These are phyloP conservation scores for Oscheius myriophilus DNA, from an alignment of 2,888 invertebrate genomes.

Conservation along the genomic window DNA sequence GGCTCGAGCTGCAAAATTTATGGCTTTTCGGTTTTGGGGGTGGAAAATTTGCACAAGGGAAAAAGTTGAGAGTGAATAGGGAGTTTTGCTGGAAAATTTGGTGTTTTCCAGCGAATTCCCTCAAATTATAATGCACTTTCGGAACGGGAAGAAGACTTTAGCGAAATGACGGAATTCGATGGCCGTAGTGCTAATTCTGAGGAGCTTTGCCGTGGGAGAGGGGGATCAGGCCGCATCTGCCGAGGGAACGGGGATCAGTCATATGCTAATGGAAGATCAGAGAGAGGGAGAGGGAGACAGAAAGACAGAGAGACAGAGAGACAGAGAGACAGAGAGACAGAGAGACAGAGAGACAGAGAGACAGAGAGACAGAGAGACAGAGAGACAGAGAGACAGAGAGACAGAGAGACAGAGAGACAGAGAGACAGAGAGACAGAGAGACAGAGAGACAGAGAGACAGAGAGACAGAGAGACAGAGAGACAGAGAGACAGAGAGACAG, in stretches of 20 bases:
- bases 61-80: too few relatives aligned
- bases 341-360: too few relatives aligned
- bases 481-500: not conserved
- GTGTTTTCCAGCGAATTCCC: not conserved
- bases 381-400: not conserved
- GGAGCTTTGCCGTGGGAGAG: constrained; percentile 24
- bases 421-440: too few relatives aligned
- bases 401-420: too few relatives aligned
- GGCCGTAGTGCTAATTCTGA: constrained; percentile 6
- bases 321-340: not conserved
- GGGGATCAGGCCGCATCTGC: constrained; percentile 19
- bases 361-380: too few relatives aligned
- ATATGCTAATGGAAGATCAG: constrained; percentile 23
- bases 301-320: not conserved
- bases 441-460: not conserved
- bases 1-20: too few relatives aligned
- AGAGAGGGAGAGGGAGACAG: not conserved
- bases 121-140: not conserved
- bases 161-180: not conserved
- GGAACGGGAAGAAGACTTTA: constrained; percentile 1
- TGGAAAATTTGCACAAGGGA: too few relatives aligned
- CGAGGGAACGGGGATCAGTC: constrained; percentile 1
- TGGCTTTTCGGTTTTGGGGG: too few relatives aligned
- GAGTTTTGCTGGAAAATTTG: too few relatives aligned
- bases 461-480: not conserved